Percentiles rank a stretch among this genome's conserved stretches.
These are phyloP conservation scores for Artemia sinica DNA, from an alignment of 2,888 invertebrate genomes.

Conservation along the genomic window DNA sequence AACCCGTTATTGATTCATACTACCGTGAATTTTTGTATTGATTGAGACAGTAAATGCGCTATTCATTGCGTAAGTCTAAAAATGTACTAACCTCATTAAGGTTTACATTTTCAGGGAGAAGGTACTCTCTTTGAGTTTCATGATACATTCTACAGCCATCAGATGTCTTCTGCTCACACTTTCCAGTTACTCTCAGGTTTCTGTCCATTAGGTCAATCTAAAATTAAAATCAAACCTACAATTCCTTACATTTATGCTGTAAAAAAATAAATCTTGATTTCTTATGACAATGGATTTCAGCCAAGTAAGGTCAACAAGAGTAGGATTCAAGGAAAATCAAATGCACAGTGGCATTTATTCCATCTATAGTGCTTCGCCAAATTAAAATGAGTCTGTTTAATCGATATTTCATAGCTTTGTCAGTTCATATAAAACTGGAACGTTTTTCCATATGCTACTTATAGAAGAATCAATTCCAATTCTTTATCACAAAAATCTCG, in stretches of 20 bases:
- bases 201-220: slow-evolving; percentile 26
- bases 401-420: no score
- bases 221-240: neutral
- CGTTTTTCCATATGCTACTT: no score
- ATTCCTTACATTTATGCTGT: neutral
- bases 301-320: neutral
- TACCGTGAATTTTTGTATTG: no score
- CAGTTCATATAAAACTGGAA: no score
- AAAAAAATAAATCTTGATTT: neutral
- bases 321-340: neutral
- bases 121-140: slow-evolving; percentile 26
- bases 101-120: slow-evolving; percentile 28
- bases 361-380: no score
- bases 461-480: no score
- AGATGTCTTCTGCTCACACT: slow-evolving; percentile 26
- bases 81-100: slow-evolving; percentile 22
- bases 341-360: no score
- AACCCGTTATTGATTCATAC: no score
- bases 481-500: no score
- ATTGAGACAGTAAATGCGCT: no score
- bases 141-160: slow-evolving; percentile 27
- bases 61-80: no score
- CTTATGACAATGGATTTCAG: neutral
- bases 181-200: slow-evolving; percentile 25
- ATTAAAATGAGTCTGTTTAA: no score